These are phyloP conservation scores for Phoxinus dragarum DNA, from an alignment of 2,797 vertebrate genomes.

Conservation along the genomic window DNA sequence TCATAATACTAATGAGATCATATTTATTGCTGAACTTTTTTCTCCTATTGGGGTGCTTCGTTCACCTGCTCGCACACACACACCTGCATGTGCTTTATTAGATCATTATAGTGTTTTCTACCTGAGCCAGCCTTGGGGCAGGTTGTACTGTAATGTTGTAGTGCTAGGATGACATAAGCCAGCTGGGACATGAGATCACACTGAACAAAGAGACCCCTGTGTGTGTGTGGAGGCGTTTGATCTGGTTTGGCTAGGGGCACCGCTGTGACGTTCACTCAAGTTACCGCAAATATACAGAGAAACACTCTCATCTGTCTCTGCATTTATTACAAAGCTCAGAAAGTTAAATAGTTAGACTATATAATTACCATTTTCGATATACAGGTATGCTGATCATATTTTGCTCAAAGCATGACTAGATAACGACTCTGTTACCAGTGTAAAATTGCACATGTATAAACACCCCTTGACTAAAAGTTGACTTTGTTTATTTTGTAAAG, in stretches of 20 bases:
- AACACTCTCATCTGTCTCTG: conserved; percentile 17
- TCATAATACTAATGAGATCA: conserved; percentile 18
- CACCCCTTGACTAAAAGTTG: background rate
- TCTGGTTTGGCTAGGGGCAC: conserved; percentile 44
- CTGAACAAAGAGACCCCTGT: conserved; percentile 61
- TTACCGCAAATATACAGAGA: conserved; percentile 20
- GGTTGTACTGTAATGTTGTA: conserved; percentile 58
- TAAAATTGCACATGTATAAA: background rate
- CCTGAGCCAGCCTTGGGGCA: conserved; percentile 43
- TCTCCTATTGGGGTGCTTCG: background rate
- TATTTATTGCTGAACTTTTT: background rate
- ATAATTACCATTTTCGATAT: too few species aligned
- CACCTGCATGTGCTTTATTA: conserved; percentile 43
- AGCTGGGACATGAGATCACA: conserved; percentile 62
- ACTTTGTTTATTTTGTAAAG: background rate
- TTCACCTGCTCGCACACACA: conserved; percentile 47
- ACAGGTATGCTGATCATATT: background rate
- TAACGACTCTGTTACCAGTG: background rate
- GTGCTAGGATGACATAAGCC: conserved; percentile 53
- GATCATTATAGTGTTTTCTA: conserved; percentile 34
- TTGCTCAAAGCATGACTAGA: background rate
- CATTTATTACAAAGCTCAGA: too few species aligned
- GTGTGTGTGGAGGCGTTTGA: conserved; percentile 27
- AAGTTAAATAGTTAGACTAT: too few species aligned
- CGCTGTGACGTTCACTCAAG: conserved; percentile 45